Percentiles rank a stretch among this genome's conserved stretches.
Conservation (phyloP, 2,888 invertebrate genomes). For the Agonopterix heracliana region DNA sequence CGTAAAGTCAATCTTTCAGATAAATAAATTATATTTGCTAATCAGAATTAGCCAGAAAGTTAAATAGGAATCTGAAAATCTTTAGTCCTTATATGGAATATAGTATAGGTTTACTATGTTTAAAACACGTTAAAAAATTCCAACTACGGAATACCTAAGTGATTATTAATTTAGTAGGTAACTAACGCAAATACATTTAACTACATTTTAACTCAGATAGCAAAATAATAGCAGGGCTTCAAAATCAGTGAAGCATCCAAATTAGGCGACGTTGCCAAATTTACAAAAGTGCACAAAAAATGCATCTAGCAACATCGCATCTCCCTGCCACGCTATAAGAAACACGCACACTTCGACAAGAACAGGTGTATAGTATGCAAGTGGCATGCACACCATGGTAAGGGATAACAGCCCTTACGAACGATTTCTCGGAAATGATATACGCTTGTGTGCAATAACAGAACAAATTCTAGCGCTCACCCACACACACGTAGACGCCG, state of each 20-base stretch:
- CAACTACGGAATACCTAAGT: too few species aligned
- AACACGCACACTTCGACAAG: constrained; percentile 23
- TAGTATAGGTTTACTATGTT: too few species aligned
- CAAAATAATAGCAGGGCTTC: constrained; percentile 6
- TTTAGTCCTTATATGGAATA: too few species aligned
- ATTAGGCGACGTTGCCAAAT: constrained; percentile 70
- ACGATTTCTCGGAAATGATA: constrained; percentile 43
- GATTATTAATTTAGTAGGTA: too few species aligned
- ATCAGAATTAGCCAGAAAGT: too few species aligned
- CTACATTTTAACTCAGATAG: background rate
- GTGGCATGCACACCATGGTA: constrained; percentile 28
- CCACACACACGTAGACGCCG: constrained; percentile 33
- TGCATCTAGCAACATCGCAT: constrained; percentile 66
- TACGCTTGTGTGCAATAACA: constrained; percentile 21
- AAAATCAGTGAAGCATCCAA: constrained; percentile 29
- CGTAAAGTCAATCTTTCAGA: too few species aligned
- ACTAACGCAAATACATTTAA: too few species aligned
- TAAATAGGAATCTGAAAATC: too few species aligned
- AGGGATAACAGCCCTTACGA: constrained; percentile 22
- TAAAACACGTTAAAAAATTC: too few species aligned
- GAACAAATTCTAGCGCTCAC: constrained; percentile 46
- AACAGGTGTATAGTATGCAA: constrained; percentile 47
- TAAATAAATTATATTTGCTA: too few species aligned
- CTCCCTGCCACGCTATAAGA: constrained; percentile 29
- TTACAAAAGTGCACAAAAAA: constrained; percentile 54